These are phyloP conservation scores for Strigamia transsilvanica DNA, from an alignment of 2,888 invertebrate genomes.

Conservation along the genomic window DNA sequence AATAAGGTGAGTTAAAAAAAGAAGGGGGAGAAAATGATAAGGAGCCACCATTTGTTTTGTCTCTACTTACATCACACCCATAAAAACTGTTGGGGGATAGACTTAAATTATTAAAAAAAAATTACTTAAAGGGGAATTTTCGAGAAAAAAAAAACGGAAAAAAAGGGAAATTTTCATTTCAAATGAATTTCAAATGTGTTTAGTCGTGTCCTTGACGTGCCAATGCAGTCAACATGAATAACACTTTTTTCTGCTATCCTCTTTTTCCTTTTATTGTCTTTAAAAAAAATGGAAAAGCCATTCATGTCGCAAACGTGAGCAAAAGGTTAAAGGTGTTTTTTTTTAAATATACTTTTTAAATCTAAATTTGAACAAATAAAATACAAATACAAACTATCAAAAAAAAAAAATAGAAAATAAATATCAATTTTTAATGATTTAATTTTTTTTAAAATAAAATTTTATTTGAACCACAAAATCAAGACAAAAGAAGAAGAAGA, in stretches of 20 bases:
- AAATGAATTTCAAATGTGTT: constrained; percentile 19
- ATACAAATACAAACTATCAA: background rate
- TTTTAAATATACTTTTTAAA: background rate
- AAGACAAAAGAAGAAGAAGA: background rate
- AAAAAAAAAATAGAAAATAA: background rate
- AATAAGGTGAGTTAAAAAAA: background rate
- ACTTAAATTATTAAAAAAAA: background rate
- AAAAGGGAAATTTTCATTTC: constrained; percentile 28
- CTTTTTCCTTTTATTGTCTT: constrained; percentile 31
- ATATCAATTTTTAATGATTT: background rate
- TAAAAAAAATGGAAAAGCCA: background rate
- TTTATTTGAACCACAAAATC: background rate
- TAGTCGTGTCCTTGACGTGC: constrained; percentile 41
- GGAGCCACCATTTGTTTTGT: background rate
- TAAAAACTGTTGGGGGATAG: background rate
- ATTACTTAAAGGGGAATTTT: background rate
- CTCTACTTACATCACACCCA: background rate
- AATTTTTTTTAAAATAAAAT: background rate
- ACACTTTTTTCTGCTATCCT: constrained; percentile 21
- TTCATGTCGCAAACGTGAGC: constrained; percentile 40
- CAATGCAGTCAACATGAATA: constrained; percentile 45
- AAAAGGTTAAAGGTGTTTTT: constrained; percentile 1
- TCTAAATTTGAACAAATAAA: background rate
- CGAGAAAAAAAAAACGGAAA: background rate
- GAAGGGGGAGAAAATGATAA: background rate